Percentiles rank a stretch among this genome's conserved stretches.
phyloP scores from a whole-genome alignment of 2,888 invertebrate genomes.

The Tetropium fuscum region DNA sequence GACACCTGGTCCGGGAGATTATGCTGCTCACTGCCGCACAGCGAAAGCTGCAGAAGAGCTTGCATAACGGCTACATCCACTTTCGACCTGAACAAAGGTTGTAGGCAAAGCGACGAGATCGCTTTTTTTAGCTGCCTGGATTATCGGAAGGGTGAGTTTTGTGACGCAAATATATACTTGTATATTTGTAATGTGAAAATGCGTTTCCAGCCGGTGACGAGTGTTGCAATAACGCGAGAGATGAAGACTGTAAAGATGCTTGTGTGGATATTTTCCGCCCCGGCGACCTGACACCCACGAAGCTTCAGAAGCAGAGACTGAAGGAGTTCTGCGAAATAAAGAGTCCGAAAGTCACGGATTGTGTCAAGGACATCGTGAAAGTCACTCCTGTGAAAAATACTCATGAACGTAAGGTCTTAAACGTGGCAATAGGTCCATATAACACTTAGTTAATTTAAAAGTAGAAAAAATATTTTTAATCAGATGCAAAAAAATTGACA shows the following conservation, averaged over 20 bases:
- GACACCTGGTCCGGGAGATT: conserved; percentile 84
- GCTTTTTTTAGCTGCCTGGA: conserved; percentile 85
- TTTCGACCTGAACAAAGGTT: conserved; percentile 70
- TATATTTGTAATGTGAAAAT: no score
- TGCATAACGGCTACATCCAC: conserved; percentile 74
- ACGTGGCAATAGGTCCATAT: no score
- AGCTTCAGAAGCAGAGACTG: conserved; percentile 68
- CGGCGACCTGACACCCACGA: conserved; percentile 67
- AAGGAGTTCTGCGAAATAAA: conserved; percentile 75
- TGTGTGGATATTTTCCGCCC: conserved; percentile 76
- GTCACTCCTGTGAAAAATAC: conserved; percentile 80
- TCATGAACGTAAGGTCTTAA: conserved; percentile 76
- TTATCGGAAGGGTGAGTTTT: conserved; percentile 71
- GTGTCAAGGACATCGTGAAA: conserved; percentile 79
- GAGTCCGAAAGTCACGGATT: conserved; percentile 78
- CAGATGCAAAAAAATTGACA: no score
- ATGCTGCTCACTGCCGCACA: conserved; percentile 81
- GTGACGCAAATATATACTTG: not conserved
- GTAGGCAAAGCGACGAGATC: conserved; percentile 86
- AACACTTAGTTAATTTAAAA: no score
- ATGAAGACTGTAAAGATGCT: conserved; percentile 73
- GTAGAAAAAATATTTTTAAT: no score
- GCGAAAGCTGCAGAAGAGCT: conserved; percentile 79
- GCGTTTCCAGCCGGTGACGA: conserved; percentile 72
- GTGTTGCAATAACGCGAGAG: conserved; percentile 79